These are phyloP conservation scores for Apoda limacodes DNA, from an alignment of 2,888 invertebrate genomes.

Conservation along the genomic window DNA sequence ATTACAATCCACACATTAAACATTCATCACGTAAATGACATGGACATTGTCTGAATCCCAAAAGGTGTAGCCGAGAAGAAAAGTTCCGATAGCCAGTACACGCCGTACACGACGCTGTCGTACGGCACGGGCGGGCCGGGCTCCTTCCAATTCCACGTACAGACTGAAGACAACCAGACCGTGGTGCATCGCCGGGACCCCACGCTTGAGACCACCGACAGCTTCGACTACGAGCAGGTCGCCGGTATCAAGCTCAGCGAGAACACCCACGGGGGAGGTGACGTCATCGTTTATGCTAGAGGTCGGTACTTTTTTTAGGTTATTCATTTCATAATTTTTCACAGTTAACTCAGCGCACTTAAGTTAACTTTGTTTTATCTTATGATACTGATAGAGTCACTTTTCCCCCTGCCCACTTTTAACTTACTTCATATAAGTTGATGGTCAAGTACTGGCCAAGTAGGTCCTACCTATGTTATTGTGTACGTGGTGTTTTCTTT, in stretches of 20 bases:
- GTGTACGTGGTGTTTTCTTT: too few relatives aligned
- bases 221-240: slow-evolving; percentile 78
- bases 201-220: slow-evolving; percentile 65
- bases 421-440: too few relatives aligned
- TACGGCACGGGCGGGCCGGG: slow-evolving; percentile 82
- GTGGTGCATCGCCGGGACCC: slow-evolving; percentile 72
- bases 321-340: neutral
- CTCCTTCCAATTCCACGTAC: slow-evolving; percentile 68
- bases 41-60: too few relatives aligned
- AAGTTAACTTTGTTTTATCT: neutral
- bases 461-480: too few relatives aligned
- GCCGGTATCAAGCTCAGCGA: slow-evolving; percentile 78
- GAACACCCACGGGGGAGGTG: slow-evolving; percentile 86
- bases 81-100: too few relatives aligned
- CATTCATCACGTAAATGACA: too few relatives aligned
- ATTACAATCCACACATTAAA: too few relatives aligned
- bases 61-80: too few relatives aligned
- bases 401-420: neutral
- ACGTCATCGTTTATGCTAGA: slow-evolving; percentile 86
- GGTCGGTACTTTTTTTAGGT: slow-evolving; percentile 43
- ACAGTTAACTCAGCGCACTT: neutral
- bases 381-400: neutral
- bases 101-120: slow-evolving; percentile 83
- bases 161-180: slow-evolving; percentile 28
- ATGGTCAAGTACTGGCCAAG: too few relatives aligned